phyloP scores from a whole-genome alignment of 2,888 invertebrate species.

The Parasteatoda lunata region DNA sequence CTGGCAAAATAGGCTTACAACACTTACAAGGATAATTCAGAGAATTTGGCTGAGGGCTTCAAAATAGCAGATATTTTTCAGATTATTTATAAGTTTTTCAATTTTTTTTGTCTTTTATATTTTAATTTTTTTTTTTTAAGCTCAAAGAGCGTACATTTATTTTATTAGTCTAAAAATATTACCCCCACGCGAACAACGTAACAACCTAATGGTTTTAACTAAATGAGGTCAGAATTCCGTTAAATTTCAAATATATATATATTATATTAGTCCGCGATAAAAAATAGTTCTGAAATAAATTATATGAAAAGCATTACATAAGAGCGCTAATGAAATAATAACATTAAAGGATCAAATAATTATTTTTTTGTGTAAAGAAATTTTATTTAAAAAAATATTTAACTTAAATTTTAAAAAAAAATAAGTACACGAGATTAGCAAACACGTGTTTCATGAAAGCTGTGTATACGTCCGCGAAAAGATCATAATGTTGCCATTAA shows the following conservation, averaged over 20 bases:
- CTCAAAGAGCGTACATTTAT: background rate
- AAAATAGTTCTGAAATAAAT: background rate
- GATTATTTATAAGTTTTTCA: background rate
- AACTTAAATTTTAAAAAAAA: too few relatives aligned
- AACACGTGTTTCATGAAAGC: too few relatives aligned
- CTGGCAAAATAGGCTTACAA: background rate
- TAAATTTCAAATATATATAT: background rate
- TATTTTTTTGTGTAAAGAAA: too few relatives aligned
- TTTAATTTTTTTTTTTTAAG: background rate
- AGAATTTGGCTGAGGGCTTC: background rate
- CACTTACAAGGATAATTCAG: background rate
- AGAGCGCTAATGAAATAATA: too few relatives aligned
- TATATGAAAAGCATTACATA: too few relatives aligned
- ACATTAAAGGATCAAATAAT: too few relatives aligned
- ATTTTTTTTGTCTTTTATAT: constrained; percentile 2
- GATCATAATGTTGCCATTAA: too few relatives aligned
- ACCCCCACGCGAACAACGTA: background rate
- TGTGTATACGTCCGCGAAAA: too few relatives aligned
- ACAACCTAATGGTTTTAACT: background rate
- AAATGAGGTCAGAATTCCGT: background rate
- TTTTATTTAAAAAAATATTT: too few relatives aligned
- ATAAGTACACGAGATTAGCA: too few relatives aligned
- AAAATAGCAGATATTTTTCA: background rate
- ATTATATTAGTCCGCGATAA: background rate
- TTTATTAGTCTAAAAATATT: background rate